phyloP scores from a whole-genome alignment of 2,888 invertebrate species.

The Hoplodrina ambigua region DNA sequence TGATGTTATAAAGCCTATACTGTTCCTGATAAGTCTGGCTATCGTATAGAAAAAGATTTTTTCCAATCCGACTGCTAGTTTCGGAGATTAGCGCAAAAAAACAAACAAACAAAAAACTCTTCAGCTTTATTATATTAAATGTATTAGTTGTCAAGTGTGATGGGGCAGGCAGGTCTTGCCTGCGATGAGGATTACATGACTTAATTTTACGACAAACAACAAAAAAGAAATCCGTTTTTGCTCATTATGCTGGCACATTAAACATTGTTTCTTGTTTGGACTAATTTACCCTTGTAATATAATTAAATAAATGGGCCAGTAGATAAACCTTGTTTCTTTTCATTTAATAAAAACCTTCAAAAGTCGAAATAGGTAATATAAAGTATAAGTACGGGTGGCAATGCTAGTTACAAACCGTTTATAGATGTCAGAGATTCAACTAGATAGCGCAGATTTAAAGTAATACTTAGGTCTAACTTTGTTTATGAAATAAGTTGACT shows the following conservation, averaged over 20 bases:
- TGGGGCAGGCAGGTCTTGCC: constrained; percentile 29
- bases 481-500: background rate
- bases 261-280: constrained; percentile 6
- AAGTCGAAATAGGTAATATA: too few species aligned
- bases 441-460: constrained; percentile 16
- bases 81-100: too few species aligned
- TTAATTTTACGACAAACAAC: constrained; percentile 23
- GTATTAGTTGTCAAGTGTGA: constrained; percentile 13
- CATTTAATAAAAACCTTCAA: background rate
- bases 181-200: constrained; percentile 28
- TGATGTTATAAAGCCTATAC: too few species aligned
- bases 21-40: too few species aligned
- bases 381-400: too few species aligned
- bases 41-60: too few species aligned
- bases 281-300: constrained; percentile 7
- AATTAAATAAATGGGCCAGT: constrained; percentile 15
- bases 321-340: constrained; percentile 14
- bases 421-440: constrained; percentile 28
- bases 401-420: constrained; percentile 5
- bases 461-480: background rate
- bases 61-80: too few species aligned
- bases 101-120: too few species aligned
- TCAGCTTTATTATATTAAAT: too few species aligned
- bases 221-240: constrained; percentile 35
- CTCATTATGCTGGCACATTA: constrained; percentile 6